These are phyloP conservation scores for Notarius lentiginosus DNA, from an alignment of 2,113 vertebrate species.

Conservation along the genomic window DNA sequence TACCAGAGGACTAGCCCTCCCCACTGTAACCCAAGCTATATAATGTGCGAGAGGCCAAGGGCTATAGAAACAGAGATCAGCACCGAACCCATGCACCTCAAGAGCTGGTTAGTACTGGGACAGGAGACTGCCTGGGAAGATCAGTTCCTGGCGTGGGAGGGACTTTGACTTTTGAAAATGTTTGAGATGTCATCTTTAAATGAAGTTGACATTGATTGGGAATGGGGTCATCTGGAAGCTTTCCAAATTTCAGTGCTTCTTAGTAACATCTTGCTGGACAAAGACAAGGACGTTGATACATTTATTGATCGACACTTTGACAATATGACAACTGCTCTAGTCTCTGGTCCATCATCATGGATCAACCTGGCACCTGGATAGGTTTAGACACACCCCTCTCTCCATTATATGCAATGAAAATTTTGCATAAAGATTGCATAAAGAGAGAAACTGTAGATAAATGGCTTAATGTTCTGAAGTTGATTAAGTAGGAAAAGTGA, in stretches of 20 bases:
- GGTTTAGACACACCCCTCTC: too few relatives aligned
- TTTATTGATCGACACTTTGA: not conserved
- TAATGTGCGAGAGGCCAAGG: too few relatives aligned
- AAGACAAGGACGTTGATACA: not conserved
- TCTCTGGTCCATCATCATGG: not conserved
- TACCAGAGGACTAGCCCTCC: too few relatives aligned
- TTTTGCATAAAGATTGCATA: not conserved
- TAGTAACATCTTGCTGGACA: not conserved
- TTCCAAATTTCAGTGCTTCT: not conserved
- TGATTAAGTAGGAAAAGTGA: not conserved
- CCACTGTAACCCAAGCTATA: too few relatives aligned
- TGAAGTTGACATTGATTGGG: not conserved
- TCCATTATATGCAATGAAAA: not conserved
- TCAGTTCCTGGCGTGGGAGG: too few relatives aligned
- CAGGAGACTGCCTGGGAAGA: too few relatives aligned
- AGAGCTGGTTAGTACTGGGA: too few relatives aligned
- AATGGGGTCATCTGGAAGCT: not conserved
- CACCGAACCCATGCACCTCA: too few relatives aligned
- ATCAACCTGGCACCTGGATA: not conserved
- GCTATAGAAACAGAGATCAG: too few relatives aligned
- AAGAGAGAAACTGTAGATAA: not conserved
- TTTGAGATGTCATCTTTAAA: not conserved
- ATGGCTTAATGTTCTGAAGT: not conserved
- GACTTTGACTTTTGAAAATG: too few relatives aligned
- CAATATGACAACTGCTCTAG: not conserved